Evolutionary conservation across 2,113 vertebrate species (phyloP), one percentile per base, ranked within the genome.

Genomic region (Tiliqua scincoides): DNA sequence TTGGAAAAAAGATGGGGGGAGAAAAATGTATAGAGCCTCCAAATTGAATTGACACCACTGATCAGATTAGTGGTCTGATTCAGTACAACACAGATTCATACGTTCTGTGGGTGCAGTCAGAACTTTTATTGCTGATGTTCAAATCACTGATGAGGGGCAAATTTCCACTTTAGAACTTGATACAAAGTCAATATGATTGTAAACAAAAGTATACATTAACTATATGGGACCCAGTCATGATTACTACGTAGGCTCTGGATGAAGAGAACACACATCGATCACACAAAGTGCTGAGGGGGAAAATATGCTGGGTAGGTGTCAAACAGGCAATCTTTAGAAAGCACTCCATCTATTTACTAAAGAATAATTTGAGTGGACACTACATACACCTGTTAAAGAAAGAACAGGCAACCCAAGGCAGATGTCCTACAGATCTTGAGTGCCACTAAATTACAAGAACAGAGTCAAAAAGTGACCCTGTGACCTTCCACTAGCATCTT

Each of bases 281-380:
- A 48, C 43, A 48, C 43, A 48, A 8, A 48, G 8, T 8, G 8
- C 43, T 48, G 43, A 61, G 59, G 14, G 20, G 12, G 20, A 61
- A 61, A 61, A 61, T 61, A 61, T 61, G 59, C 8, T 61, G 59
- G 14, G 59, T 8, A 12, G 20, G 59, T 61, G 59, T 14, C 59
- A 61, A 61, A 65, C 63, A 70, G n/a, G 30, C 67, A 32, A 37
- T 37, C 17, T 1, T 23, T 17, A n/a, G 1, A 10, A 3, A 1
- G 17, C 12, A 67, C 27, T 6, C 6, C 15, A 59, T 30, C 62
- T 91, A 79, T 65, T 79, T 27, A 8, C 59, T 1, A 0, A 0
- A 85, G 10, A 10, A 20, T 40, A 71, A 78, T 83, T 62, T n/a
- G 87, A 57, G 0, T 4, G 73, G 4, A 3, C 70, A 3, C 30